Percentiles rank a stretch among this genome's conserved stretches.
These are phyloP conservation scores for Lacerta viridis DNA, from an alignment of 2,797 vertebrate species.

Conservation along the genomic window DNA sequence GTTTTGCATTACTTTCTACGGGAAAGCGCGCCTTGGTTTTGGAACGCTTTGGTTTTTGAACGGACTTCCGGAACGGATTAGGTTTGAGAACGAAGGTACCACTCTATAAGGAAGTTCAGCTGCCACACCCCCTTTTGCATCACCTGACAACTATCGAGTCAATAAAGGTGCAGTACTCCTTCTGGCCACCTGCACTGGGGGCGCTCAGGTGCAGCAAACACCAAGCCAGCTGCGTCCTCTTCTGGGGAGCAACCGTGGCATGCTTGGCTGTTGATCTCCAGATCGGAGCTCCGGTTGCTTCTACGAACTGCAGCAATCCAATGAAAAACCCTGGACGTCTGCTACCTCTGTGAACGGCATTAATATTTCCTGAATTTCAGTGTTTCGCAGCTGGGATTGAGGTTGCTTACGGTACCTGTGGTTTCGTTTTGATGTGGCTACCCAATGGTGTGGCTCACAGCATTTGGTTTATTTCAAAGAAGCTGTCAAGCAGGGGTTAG, in stretches of 20 bases:
- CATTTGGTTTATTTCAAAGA: not conserved
- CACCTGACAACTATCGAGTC: not conserved
- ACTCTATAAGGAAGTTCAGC: not conserved
- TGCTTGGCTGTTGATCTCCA: not conserved
- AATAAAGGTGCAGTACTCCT: not conserved
- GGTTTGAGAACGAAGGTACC: too few relatives aligned
- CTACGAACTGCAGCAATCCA: not conserved
- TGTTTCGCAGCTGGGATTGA: not conserved
- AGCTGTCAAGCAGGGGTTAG: not conserved
- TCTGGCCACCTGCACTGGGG: not conserved
- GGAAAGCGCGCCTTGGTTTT: too few relatives aligned
- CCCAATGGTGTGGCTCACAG: not conserved
- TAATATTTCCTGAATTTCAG: not conserved
- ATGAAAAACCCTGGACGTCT: too few relatives aligned
- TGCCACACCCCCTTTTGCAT: not conserved
- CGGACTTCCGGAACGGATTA: too few relatives aligned
- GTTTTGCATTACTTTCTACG: too few relatives aligned
- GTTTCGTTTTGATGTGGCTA: not conserved
- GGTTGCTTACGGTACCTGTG: not conserved
- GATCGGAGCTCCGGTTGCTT: too few relatives aligned
- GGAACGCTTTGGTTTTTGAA: too few relatives aligned
- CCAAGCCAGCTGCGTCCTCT: not conserved
- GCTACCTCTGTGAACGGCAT: not conserved
- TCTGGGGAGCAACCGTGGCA: not conserved
- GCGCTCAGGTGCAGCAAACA: not conserved